Base-by-base conservation (phyloP, 2,888 invertebrate genomes). In the Corbicula japonica region DNA sequence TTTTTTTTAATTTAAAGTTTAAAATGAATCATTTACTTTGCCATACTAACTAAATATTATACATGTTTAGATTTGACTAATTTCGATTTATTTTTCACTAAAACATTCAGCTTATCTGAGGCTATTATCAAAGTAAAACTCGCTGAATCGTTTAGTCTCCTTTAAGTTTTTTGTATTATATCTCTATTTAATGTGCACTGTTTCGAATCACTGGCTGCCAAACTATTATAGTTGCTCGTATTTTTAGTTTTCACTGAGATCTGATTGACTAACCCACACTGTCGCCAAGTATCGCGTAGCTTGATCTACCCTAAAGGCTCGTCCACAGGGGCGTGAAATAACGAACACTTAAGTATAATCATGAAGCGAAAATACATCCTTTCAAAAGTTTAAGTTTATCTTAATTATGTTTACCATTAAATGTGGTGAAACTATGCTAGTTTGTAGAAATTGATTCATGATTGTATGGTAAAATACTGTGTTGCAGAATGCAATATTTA, bases 221-320 rank as follows among this genome's bases (percentile, higher is more conserved):
- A 35, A 58, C 58, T 35, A 35, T 35, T 8, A n/a, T 6, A n/a
- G 34, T 58, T 32, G 12, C 54, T 23, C 32, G 32, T 54, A n/a
- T n/a, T n/a, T n/a, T 30, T 54, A 28, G 54, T 54, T 54, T 58
- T 58, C 58, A 58, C 58, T 58, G 10, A 2, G 58, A 58, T 58
- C 35, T 1, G 23, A 58, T 58, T 35, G 34, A 10, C 41, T 12
- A 3, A 21, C 34, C 58, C 58, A 1, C 18, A 58, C 58, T 35
- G 58, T 58, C 58, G 58, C 35, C 21, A 1, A n/a, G 21, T 58
- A 58, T 58, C 58, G 38, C 10, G 34, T 15, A 6, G 35, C 34
- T 58, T 35, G 34, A 10, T 41, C 10, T 41, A 15, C 35, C 21
- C 21, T 23, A 15, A 35, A 58, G 58, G 58, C 58, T 6, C 58